Evolutionary conservation across 2,113 vertebrate genomes (phyloP), one percentile per base, ranked within the genome.

Genomic region (Gambusia holbrooki): DNA sequence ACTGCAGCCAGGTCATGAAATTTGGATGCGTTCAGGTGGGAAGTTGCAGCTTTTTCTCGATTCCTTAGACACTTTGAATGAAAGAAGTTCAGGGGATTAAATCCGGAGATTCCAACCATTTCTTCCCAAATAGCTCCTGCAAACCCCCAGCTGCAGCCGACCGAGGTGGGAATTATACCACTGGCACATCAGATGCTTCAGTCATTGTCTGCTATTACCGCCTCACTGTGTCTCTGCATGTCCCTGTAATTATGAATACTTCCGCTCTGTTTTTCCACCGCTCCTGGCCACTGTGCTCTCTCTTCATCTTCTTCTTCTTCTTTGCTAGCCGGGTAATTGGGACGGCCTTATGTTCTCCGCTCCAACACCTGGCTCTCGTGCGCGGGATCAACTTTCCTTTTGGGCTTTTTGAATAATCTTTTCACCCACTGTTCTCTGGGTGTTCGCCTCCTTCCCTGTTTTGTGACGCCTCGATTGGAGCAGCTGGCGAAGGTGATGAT

Each of bases 161-260:
- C 33, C 66, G 4, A 63, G 69, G 81, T 82, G 68, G 72, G 30
- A 88, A 84, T 82, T 84, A 89, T 87, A 87, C 90, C 87, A 88
- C 90, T 87, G 84, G 77, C 69, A 82, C 80, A 76, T 89, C 84
- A 90, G 65, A 88, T 87, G 88, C 81, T 83, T 87, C 73, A 84
- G 63, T 65, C 67, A 87, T 29, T 84, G 81, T 90, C 76, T 89
- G 85, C 88, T 79, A 85, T 90, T 90, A 88, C 82, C 48, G 62
- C 81, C 84, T 79, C 67, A 45, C 87, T 81, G 45, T 84, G 90
- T 84, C 87, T 90, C 79, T 62, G 74, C 81, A 74, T 82, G 86
- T 84, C 81, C 89, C 88, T 92, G 81, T 92, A 88, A 92, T 92
- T 90, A 89, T 32, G 2, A 66, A 80, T 30, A 80, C 81, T 80